Evolutionary conservation across 2,797 vertebrate genomes (phyloP).

Genomic region (Tenualosa thibaudeaui): DNA sequence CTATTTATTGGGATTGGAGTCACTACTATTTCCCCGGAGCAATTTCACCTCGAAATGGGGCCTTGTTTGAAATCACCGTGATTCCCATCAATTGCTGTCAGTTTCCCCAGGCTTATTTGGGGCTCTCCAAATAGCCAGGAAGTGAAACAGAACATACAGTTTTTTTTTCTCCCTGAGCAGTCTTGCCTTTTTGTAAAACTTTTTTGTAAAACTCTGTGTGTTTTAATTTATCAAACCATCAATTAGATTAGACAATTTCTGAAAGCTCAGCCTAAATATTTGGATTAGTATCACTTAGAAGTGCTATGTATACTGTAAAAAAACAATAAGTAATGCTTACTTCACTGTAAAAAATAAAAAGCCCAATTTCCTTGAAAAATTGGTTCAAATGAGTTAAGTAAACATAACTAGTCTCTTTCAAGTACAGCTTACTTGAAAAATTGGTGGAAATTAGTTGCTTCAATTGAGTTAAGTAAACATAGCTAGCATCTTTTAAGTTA

Average conservation of each 20-base stretch:
- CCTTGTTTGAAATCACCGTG: slow-evolving; percentile 46
- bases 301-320: not conserved
- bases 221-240: not conserved
- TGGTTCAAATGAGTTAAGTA: too few species aligned
- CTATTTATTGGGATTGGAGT: slow-evolving; percentile 38
- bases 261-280: not conserved
- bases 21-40: slow-evolving; percentile 35
- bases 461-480: too few species aligned
- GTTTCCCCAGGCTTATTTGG: slow-evolving; percentile 46
- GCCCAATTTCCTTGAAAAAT: too few species aligned
- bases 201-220: not conserved
- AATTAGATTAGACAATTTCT: not conserved
- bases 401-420: too few species aligned
- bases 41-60: slow-evolving; percentile 36
- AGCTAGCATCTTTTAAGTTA: too few species aligned
- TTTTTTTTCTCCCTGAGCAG: not conserved
- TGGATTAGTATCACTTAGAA: not conserved
- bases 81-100: slow-evolving; percentile 42
- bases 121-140: not conserved
- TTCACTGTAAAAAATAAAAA: too few species aligned
- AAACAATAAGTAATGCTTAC: too few species aligned
- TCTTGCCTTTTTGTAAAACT: not conserved
- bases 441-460: too few species aligned
- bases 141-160: not conserved
- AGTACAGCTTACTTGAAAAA: too few species aligned